Percentiles rank a stretch among this genome's conserved stretches.
phyloP scores from a whole-genome alignment of 2,113 vertebrate species.

The Machaerirhynchus nigripectus region DNA sequence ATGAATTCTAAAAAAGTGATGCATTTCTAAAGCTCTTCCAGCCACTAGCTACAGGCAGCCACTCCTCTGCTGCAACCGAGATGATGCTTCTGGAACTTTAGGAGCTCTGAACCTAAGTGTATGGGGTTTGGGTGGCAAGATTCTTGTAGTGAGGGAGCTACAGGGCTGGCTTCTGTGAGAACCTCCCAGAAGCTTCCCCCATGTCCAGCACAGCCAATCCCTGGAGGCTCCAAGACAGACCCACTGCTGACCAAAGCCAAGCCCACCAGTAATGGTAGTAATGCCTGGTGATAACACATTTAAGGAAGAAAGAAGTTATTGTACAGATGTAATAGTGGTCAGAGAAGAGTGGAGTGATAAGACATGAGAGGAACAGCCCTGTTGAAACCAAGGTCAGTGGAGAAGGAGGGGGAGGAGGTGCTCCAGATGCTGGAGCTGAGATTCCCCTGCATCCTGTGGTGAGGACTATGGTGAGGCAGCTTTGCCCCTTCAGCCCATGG shows the following conservation, averaged over 20 bases:
- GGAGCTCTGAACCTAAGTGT: not conserved
- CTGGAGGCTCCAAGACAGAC: not conserved
- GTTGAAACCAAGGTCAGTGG: not conserved
- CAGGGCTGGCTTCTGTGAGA: not conserved
- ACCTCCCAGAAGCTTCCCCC: not conserved
- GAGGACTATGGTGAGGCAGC: not conserved
- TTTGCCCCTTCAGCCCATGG: not conserved
- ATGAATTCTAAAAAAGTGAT: not conserved
- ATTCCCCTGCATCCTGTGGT: not conserved
- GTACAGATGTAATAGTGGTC: not conserved
- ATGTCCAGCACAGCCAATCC: not conserved
- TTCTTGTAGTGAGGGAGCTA: no score
- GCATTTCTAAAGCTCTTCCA: not conserved
- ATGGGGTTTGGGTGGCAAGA: not conserved
- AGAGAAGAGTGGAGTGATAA: not conserved
- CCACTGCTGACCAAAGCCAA: not conserved
- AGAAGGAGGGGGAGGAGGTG: not conserved
- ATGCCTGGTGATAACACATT: not conserved
- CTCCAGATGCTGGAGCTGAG: not conserved
- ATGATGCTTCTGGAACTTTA: not conserved
- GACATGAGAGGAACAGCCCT: not conserved
- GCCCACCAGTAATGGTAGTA: not conserved
- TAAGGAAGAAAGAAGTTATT: not conserved
- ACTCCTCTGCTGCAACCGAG: not conserved
- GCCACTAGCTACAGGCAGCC: not conserved